phyloP scores from a whole-genome alignment of 1,140 invertebrate genomes.

The Calephelis virginiensis region DNA sequence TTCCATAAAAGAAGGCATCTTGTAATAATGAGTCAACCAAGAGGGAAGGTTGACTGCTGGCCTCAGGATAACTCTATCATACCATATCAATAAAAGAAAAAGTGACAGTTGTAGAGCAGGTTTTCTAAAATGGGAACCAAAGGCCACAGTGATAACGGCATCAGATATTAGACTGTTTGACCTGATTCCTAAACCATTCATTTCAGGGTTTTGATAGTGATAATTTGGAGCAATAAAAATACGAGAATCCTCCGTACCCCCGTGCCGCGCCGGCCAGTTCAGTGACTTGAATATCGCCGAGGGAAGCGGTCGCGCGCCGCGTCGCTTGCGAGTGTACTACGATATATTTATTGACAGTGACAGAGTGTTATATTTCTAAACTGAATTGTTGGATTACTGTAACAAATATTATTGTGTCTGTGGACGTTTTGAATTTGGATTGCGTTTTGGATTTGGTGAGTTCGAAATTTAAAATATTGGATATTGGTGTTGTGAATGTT shows the following conservation, averaged over 20 bases:
- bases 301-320: constrained; percentile 38
- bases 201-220: constrained; percentile 57
- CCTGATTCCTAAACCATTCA: constrained; percentile 53
- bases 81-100: constrained; percentile 1
- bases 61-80: not conserved
- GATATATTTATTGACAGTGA: constrained; percentile 27
- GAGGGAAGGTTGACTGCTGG: too few relatives aligned
- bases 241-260: constrained; percentile 21
- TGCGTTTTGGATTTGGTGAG: constrained; percentile 71
- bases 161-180: constrained; percentile 36
- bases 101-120: not conserved
- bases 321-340: constrained; percentile 18
- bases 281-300: constrained; percentile 61
- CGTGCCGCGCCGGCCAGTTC: constrained; percentile 55
- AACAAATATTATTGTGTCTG: constrained; percentile 58
- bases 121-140: constrained; percentile 3
- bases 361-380: constrained; percentile 43
- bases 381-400: constrained; percentile 42
- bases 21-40: too few relatives aligned
- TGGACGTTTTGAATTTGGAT: constrained; percentile 66
- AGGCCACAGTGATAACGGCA: constrained; percentile 8
- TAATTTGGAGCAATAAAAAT: constrained; percentile 18
- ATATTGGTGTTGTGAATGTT: constrained; percentile 16
- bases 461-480: constrained; percentile 25
- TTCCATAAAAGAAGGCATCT: too few relatives aligned